phyloP scores from a whole-genome alignment of 2,797 vertebrate genomes.

The Myotis daubentonii region DNA sequence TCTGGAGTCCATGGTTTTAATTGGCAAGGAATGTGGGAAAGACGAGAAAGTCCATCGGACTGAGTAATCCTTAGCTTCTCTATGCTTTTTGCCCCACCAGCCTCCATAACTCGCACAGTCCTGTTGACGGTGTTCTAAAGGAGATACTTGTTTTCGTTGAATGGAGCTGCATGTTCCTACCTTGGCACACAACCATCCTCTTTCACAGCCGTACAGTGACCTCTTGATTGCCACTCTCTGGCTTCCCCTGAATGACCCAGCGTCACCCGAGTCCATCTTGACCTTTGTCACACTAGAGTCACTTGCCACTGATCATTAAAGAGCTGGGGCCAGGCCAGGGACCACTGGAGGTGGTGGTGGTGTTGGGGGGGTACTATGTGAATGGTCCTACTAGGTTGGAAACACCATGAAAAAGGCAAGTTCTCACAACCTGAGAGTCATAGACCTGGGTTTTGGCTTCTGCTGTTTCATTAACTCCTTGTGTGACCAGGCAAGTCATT shows the following conservation, averaged over 20 bases:
- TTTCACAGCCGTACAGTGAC: fast-evolving
- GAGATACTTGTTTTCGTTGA: not conserved
- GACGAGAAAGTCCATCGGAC: not conserved
- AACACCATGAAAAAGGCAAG: not conserved
- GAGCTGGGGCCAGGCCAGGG: not conserved
- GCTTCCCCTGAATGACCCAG: not conserved
- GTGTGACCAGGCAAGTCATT: not conserved
- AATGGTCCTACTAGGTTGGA: not conserved
- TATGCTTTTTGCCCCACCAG: not conserved
- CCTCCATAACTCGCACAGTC: fast-evolving
- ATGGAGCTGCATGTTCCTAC: not conserved
- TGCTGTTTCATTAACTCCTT: not conserved
- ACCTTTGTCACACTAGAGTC: not conserved
- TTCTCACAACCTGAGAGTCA: not conserved
- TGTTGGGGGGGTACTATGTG: too few species aligned
- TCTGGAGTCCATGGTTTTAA: not conserved
- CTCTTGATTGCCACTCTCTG: not conserved
- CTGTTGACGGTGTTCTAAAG: not conserved
- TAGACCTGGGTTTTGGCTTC: not conserved
- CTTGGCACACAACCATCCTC: not conserved
- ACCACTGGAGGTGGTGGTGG: not conserved
- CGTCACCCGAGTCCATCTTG: not conserved
- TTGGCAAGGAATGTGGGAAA: not conserved
- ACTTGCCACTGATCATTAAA: not conserved
- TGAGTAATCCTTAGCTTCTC: not conserved